Conservation (phyloP, 2,888 invertebrate species). For the Ophraella communa region DNA sequence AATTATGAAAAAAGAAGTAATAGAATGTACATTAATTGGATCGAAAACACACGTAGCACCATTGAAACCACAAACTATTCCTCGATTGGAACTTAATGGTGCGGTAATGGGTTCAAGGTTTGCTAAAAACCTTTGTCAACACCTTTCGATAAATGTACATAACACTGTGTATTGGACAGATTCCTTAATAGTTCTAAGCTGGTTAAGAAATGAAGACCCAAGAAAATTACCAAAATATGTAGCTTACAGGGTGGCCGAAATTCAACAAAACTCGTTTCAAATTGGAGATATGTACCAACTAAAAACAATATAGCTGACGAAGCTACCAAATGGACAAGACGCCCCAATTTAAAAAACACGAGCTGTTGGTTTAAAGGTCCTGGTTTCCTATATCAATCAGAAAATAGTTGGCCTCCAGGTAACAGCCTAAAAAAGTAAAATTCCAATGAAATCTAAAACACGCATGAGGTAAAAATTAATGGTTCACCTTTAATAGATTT, state of each 20-base stretch:
- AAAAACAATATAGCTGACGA: conserved; percentile 41
- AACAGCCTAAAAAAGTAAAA: too few species aligned
- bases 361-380: too few species aligned
- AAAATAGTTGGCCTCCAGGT: too few species aligned
- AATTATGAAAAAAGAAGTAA: background rate
- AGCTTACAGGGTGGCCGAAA: conserved; percentile 40
- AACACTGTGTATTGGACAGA: too few species aligned
- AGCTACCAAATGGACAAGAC: conserved; percentile 39
- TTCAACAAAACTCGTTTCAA: conserved; percentile 24
- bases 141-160: too few species aligned
- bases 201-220: conserved; percentile 39
- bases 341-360: too few species aligned
- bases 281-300: conserved; percentile 43
- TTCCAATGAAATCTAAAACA: too few species aligned
- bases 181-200: conserved; percentile 41
- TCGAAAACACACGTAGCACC: conserved; percentile 2
- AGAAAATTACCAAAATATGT: conserved; percentile 44
- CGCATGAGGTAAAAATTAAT: too few species aligned
- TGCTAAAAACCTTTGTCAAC: conserved; percentile 37
- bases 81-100: conserved; percentile 1
- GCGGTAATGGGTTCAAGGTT: conserved; percentile 32
- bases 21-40: background rate
- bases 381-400: too few species aligned
- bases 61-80: conserved; percentile 2
- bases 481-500: too few species aligned